Evolutionary conservation across 1,140 invertebrate genomes (phyloP), one percentile per base, ranked within the genome.

Genomic region (Leptinotarsa texana): DNA sequence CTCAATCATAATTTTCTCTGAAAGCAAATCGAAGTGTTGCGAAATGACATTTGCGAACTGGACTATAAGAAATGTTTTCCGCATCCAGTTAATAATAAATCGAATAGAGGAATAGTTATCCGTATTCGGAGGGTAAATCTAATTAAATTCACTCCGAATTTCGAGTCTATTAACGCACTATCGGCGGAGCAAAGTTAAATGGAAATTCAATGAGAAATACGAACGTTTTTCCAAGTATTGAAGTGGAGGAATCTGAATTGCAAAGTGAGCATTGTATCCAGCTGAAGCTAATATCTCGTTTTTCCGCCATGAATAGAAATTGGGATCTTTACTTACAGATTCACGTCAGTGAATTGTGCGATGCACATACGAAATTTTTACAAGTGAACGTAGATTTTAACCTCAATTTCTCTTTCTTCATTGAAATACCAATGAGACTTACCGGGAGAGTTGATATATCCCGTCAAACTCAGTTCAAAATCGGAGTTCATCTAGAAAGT

Each of bases 121-220:
- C 21, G 27, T 33, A 65, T 65, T 65, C 6, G 13, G 27, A 65
- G 21, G 63, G 63, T 21, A 33, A 24, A 15, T 65, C 21, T 65
- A 65, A 65, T 65, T 65, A 65, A 65, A 65, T 65, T 33, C 27
- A 33, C 63, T 15, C 21, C 13, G 21, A 65, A 65, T 65, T 21
- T 4, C 27, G 21, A 65, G 63, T 65, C 63, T 65, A 65, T 65
- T 65, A 65, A 65, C 63, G 63, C 63, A 65, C 63, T 65, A 65
- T 65, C 21, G 63, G 13, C 4, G 27, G 15, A 65, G 63, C 27
- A 21, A 5, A 65, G 4, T 33, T 15, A 65, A 22, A 17, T 65
- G 63, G 22, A 65, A 65, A 65, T 65, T 22, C 63, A 65, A 65
- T 65, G 21, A 65, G 63, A 65, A 65, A 65, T 24, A 15, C 63